A percentile compares a stretch with the other conserved stretches of the same genome.
Conservation (phyloP, 1,140 invertebrate genomes). For the Epicauta chinensis region DNA sequence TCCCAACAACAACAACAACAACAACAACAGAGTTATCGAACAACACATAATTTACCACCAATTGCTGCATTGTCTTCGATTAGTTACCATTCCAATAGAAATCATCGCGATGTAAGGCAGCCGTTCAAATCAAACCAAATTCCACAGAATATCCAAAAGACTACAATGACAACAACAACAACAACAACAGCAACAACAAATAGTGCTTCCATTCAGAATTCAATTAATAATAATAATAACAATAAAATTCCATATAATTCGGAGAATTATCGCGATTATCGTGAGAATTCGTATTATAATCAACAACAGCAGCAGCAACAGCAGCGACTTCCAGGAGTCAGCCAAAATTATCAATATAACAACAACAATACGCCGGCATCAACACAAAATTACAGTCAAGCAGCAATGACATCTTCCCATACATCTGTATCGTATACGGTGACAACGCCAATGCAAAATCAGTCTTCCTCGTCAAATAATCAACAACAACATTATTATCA, state of each 20-base stretch:
- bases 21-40: constrained; percentile 19
- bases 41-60: constrained; percentile 49
- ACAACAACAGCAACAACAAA: not conserved
- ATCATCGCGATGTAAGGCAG: constrained; percentile 34
- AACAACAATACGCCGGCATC: constrained; percentile 3
- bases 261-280: not conserved
- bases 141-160: constrained; percentile 18
- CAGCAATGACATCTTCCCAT: constrained; percentile 25
- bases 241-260: not conserved
- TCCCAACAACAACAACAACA: not conserved
- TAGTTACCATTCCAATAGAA: constrained; percentile 44
- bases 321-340: constrained; percentile 13
- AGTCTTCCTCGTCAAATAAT: constrained; percentile 4
- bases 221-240: not conserved
- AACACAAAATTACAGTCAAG: constrained; percentile 24
- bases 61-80: constrained; percentile 45
- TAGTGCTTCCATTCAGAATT: not conserved
- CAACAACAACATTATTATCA: constrained; percentile 36
- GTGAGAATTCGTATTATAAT: not conserved
- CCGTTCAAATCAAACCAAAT: constrained; percentile 14
- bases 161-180: constrained; percentile 12
- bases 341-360: constrained; percentile 16
- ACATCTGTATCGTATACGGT: no score
- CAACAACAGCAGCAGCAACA: constrained; percentile 14
- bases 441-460: constrained; percentile 3